Conservation (phyloP, 2,113 vertebrate genomes). For the Nannospalax galili region DNA sequence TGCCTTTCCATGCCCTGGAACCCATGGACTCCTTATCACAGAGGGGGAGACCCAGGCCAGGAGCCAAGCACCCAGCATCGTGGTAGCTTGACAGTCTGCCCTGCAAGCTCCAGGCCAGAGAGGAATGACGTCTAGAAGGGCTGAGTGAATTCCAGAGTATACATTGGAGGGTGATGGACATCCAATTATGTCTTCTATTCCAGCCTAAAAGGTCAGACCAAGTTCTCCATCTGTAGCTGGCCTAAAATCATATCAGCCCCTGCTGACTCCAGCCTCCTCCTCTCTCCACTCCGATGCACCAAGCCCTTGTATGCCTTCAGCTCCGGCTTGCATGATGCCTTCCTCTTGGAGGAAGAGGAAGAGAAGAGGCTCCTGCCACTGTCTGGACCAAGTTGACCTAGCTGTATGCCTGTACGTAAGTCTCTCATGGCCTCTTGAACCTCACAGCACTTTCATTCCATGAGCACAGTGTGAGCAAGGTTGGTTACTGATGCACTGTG, state of each 20-base stretch:
- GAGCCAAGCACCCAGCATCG: background rate
- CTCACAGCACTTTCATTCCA: background rate
- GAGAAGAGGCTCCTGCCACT: background rate
- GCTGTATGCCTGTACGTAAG: background rate
- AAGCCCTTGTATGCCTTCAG: fast-evolving
- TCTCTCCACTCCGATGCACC: fast-evolving
- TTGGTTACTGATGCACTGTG: fast-evolving
- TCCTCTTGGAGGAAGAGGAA: no score
- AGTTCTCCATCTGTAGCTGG: background rate
- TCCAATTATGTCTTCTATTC: no score
- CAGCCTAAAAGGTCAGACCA: background rate
- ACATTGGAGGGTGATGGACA: fast-evolving
- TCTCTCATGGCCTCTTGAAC: background rate
- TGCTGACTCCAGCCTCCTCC: background rate
- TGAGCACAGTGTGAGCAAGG: background rate
- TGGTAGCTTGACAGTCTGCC: background rate
- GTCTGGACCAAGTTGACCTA: background rate
- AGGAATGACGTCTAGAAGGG: background rate
- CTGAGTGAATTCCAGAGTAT: background rate
- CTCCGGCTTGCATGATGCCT: background rate
- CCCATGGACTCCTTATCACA: no score
- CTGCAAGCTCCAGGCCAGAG: background rate
- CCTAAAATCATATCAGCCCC: background rate
- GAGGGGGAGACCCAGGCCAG: background rate
- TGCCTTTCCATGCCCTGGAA: background rate